Percentiles rank a stretch among this genome's conserved stretches.
phyloP scores from a whole-genome alignment of 2,888 invertebrate species.

The Augiades crinisus region DNA sequence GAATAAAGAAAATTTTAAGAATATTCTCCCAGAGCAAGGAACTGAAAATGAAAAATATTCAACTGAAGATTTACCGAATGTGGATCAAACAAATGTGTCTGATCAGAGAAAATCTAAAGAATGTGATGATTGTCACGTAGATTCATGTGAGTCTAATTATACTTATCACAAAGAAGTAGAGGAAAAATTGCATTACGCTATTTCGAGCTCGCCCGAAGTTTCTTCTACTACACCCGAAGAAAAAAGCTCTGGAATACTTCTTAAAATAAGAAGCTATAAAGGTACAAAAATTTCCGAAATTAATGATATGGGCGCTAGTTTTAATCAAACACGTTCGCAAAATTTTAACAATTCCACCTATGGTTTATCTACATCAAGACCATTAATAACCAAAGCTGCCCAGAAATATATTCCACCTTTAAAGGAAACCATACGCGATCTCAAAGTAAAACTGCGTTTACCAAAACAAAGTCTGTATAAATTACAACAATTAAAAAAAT shows the following conservation, averaged over 20 bases:
- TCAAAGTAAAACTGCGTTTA: constrained; percentile 70
- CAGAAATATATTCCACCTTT: constrained; percentile 77
- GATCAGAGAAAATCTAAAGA: constrained; percentile 34
- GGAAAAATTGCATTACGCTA: constrained; percentile 39
- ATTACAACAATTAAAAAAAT: constrained; percentile 64
- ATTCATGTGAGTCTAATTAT: constrained; percentile 54
- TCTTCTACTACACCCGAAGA: constrained; percentile 75
- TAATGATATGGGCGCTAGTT: constrained; percentile 45
- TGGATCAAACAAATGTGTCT: not conserved
- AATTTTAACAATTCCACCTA: constrained; percentile 37
- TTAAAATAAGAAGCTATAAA: constrained; percentile 69
- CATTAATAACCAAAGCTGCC: constrained; percentile 72
- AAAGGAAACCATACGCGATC: constrained; percentile 59
- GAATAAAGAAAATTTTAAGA: constrained; percentile 32
- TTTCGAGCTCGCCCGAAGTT: constrained; percentile 70
- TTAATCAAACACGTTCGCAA: constrained; percentile 43
- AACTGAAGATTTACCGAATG: not conserved
- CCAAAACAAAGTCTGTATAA: constrained; percentile 67
- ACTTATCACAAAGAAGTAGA: constrained; percentile 39
- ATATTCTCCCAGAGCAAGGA: constrained; percentile 27
- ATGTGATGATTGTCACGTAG: constrained; percentile 35
- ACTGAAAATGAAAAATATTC: constrained; percentile 18
- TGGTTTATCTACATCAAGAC: constrained; percentile 45
- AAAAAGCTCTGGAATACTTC: constrained; percentile 57
- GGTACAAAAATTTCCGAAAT: constrained; percentile 63